Conservation (phyloP, 2,888 invertebrate genomes). For the Torymus aiolomorphi region DNA sequence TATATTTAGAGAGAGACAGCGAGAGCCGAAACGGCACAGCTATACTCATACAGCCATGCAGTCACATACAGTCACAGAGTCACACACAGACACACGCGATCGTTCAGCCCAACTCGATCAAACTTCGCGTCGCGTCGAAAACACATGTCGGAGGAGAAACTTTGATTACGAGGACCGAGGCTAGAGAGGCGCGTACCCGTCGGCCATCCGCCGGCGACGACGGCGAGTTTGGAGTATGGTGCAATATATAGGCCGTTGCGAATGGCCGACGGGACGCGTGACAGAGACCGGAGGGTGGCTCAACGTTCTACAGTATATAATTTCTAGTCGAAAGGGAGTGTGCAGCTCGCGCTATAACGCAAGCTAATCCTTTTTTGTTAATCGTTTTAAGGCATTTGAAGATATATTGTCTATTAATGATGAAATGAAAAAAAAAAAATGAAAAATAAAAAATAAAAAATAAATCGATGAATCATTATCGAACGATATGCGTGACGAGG, state of each 20-base stretch:
- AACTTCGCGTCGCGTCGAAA: not conserved
- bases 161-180: no score
- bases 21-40: not conserved
- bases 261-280: not conserved
- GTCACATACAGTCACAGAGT: no score
- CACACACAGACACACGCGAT: no score
- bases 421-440: not conserved
- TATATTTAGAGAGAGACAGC: constrained; percentile 42
- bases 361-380: constrained; percentile 18
- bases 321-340: constrained; percentile 47
- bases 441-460: not conserved
- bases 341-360: constrained; percentile 15
- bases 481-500: not conserved
- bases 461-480: constrained; percentile 11
- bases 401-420: constrained; percentile 33
- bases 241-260: not conserved
- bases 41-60: no score
- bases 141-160: no score
- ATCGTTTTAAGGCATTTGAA: constrained; percentile 15
- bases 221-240: not conserved
- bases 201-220: not conserved
- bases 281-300: not conserved
- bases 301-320: constrained; percentile 50
- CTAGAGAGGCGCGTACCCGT: no score
- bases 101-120: no score